Percentiles rank a stretch among this genome's conserved stretches.
Conservation (phyloP, 2,797 vertebrate species). For the Halcyon smyrnensis region DNA sequence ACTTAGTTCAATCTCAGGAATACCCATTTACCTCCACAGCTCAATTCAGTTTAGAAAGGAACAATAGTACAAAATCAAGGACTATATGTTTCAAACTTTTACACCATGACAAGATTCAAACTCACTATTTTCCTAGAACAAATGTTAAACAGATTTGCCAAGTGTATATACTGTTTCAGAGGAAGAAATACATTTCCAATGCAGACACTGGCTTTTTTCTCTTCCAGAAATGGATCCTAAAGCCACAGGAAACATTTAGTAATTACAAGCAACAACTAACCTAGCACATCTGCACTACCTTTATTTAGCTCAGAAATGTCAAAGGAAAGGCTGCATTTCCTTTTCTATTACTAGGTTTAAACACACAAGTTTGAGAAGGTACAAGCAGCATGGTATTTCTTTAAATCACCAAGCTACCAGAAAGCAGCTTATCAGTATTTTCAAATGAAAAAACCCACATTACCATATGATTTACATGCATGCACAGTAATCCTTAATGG, state of each 20-base stretch:
- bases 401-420: not conserved
- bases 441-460: not conserved
- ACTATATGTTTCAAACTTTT: not conserved
- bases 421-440: not conserved
- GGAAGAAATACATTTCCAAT: not conserved
- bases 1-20: not conserved
- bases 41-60: not conserved
- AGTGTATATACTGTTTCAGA: not conserved
- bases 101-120: not conserved
- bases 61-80: not conserved
- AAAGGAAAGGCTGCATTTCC: not conserved
- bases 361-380: not conserved
- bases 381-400: not conserved
- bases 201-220: not conserved
- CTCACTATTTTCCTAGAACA: not conserved
- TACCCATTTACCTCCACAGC: not conserved
- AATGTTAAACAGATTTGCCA: not conserved
- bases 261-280: not conserved
- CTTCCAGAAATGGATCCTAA: not conserved
- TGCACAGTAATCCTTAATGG: not conserved
- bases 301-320: not conserved
- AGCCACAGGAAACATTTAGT: not conserved
- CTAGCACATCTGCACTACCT: not conserved
- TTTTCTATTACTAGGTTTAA: not conserved
- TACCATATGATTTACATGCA: not conserved